Percentiles rank a stretch among this genome's conserved stretches.
These are phyloP conservation scores for Cantharis lateralis DNA, from an alignment of 2,888 invertebrate species.

Conservation along the genomic window DNA sequence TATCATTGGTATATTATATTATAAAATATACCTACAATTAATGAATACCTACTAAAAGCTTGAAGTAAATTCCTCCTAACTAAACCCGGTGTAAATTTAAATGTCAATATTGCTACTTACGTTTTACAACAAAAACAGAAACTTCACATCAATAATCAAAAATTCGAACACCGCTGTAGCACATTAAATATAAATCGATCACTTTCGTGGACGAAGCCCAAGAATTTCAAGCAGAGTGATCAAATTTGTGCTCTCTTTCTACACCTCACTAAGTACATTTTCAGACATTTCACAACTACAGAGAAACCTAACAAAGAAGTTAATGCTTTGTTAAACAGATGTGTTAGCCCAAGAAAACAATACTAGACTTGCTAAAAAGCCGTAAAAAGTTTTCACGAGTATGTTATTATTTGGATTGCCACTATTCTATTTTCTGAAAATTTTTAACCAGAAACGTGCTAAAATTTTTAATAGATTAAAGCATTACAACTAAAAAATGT, in stretches of 20 bases:
- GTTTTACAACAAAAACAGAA: background rate
- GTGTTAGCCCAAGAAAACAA: slow-evolving; percentile 16
- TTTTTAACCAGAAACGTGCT: background rate
- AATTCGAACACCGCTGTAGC: slow-evolving; percentile 4
- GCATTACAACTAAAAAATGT: background rate
- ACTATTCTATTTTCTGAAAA: background rate
- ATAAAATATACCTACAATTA: no score
- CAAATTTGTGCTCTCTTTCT: slow-evolving; percentile 10
- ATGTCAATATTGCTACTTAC: background rate
- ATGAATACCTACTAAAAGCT: background rate
- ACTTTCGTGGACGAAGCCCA: slow-evolving; percentile 17
- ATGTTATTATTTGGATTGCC: background rate
- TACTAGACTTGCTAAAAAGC: slow-evolving; percentile 17
- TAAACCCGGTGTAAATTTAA: background rate
- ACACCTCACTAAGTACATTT: slow-evolving; percentile 10
- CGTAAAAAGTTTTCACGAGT: slow-evolving; percentile 7
- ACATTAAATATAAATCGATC: slow-evolving; percentile 22
- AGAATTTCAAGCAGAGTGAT: slow-evolving; percentile 9
- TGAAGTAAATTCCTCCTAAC: background rate
- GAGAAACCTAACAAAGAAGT: slow-evolving; percentile 18
- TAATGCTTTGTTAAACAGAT: slow-evolving; percentile 18
- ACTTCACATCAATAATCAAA: background rate
- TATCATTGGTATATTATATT: no score
- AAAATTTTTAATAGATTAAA: background rate
- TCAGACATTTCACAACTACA: slow-evolving; percentile 10